Conservation (phyloP, 1,140 invertebrate genomes). For the Hermetia illucens region DNA sequence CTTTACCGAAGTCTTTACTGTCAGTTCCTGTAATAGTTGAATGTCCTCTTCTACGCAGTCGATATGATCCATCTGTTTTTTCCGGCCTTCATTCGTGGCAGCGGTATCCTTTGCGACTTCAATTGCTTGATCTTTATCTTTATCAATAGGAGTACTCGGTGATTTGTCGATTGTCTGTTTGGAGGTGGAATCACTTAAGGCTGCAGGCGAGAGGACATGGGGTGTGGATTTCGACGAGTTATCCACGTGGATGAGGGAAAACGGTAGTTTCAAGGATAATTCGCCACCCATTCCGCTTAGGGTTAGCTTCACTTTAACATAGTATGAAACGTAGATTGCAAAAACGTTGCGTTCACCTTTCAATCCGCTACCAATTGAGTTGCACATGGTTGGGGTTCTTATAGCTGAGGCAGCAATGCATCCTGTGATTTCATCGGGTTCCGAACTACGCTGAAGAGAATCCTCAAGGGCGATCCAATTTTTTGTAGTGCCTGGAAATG, state of each 20-base stretch:
- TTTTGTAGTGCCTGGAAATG: constrained; percentile 17
- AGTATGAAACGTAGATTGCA: constrained; percentile 80
- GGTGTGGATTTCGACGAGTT: constrained; percentile 14
- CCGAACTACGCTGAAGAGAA: constrained; percentile 23
- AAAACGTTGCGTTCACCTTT: constrained; percentile 68
- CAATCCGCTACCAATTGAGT: too few species aligned
- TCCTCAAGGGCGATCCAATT: constrained; percentile 30
- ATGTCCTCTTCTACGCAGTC: too few species aligned
- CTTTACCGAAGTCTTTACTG: too few species aligned
- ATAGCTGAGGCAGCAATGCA: constrained; percentile 26
- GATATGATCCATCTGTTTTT: too few species aligned
- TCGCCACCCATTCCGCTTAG: constrained; percentile 66
- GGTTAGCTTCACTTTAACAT: constrained; percentile 70
- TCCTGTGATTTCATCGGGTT: constrained; percentile 26
- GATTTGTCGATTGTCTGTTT: too few species aligned
- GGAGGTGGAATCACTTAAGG: too few species aligned
- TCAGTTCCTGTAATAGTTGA: too few species aligned
- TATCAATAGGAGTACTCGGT: too few species aligned
- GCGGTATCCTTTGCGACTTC: too few species aligned
- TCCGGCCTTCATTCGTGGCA: too few species aligned
- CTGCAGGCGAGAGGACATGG: too few species aligned
- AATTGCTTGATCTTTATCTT: too few species aligned
- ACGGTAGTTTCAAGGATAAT: constrained; percentile 64
- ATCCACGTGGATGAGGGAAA: constrained; percentile 40
- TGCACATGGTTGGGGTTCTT: constrained; percentile 22